phyloP scores from a whole-genome alignment of 1,140 invertebrate genomes.

The Lethrus apterus region DNA sequence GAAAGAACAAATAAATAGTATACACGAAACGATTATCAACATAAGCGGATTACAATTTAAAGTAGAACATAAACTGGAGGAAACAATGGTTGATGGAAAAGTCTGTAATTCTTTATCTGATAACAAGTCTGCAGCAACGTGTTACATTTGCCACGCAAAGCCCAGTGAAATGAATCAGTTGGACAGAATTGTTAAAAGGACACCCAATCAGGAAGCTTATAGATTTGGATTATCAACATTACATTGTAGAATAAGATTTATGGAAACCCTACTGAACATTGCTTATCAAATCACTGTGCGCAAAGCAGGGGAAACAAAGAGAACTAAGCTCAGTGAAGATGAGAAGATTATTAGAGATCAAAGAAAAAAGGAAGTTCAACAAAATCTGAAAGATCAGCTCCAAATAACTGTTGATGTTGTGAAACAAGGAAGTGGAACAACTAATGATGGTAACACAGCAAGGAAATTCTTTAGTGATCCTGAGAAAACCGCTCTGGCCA shows the following conservation, averaged over 20 bases:
- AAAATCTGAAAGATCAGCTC: conserved; percentile 11
- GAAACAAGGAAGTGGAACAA: conserved; percentile 35
- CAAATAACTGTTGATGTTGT: conserved; percentile 29
- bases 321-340: conserved; percentile 25
- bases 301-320: conserved; percentile 32
- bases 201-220: conserved; percentile 6
- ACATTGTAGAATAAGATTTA: conserved; percentile 24
- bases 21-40: not conserved
- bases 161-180: conserved; percentile 3
- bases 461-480: conserved; percentile 36
- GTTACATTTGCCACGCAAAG: not conserved
- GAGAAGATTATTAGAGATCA: no score
- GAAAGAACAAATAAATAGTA: not conserved
- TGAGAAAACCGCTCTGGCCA: conserved; percentile 26
- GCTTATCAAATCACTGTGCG: conserved; percentile 27
- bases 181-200: not conserved
- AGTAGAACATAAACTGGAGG: not conserved
- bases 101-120: not conserved
- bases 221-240: conserved; percentile 23
- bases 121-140: not conserved
- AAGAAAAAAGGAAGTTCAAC: conserved; percentile 18
- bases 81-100: conserved; percentile 3
- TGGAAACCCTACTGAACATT: conserved; percentile 23
- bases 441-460: conserved; percentile 38
- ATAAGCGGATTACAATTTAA: not conserved